Percentiles rank a stretch among this genome's conserved stretches.
phyloP scores from a whole-genome alignment of 2,888 invertebrate genomes.

The Cephalotes varians region DNA sequence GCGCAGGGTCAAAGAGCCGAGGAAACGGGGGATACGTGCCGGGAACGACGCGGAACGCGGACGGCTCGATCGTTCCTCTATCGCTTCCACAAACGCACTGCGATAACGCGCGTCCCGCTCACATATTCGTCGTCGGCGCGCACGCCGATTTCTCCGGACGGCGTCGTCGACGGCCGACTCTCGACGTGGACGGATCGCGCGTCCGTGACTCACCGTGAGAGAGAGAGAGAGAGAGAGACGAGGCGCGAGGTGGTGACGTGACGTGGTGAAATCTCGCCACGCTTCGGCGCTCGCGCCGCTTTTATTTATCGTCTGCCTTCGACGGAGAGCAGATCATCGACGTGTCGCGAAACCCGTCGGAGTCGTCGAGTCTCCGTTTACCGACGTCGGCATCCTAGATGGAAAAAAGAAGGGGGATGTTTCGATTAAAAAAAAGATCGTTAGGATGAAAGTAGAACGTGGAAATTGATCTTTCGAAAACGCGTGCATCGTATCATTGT shows the following conservation, averaged over 20 bases:
- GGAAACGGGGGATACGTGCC: neutral
- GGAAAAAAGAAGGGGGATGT: no score
- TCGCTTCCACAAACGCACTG: neutral
- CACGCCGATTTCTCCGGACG: neutral
- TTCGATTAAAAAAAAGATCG: no score
- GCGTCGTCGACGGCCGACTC: neutral
- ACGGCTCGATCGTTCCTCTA: no score
- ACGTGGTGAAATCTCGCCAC: neutral
- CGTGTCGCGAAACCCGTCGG: no score
- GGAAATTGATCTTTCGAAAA: no score
- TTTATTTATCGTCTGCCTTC: slow-evolving; percentile 4
- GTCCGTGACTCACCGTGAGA: neutral
- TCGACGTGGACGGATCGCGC: neutral
- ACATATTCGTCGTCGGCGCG: slow-evolving; percentile 19
- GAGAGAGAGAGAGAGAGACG: no score
- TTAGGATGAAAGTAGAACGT: no score
- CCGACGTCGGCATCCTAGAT: no score
- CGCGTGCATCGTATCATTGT: no score
- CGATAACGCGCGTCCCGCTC: neutral
- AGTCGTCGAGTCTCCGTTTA: no score
- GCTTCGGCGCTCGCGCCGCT: slow-evolving; percentile 6
- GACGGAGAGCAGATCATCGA: no score
- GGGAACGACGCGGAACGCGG: neutral
- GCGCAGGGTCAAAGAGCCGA: neutral
- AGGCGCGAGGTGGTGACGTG: neutral